Evolutionary conservation across 2,888 invertebrate species (phyloP), one percentile per base, ranked within the genome.

Genomic region (Amblyjoppa fuscipennis): DNA sequence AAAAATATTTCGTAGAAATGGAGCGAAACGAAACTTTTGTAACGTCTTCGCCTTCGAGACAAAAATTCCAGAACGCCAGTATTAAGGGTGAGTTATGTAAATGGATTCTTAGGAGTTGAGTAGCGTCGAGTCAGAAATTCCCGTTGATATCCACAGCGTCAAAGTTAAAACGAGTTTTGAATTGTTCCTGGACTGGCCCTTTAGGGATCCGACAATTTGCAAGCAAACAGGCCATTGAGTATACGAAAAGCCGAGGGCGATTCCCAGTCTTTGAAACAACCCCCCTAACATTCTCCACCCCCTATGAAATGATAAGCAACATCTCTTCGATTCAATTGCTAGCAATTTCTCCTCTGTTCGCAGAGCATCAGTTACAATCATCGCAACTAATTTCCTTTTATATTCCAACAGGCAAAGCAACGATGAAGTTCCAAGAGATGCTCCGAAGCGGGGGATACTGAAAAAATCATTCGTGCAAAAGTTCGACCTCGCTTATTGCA

Each of bases 141-240:
- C 28, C 59, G 28, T 59, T 59, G 25, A 28, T 25, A 28, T 28
- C 59, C 53, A 28, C 20, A 13, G 91, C 87, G 90, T 87, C 78
- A 84, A 91, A 92, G 90, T 92, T 92, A 90, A 92, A 92, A 90
- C 91, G 91, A 92, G 91, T 90, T 90, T 87, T 91, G 91, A 92
- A 92, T 92, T 91, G 92, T 90, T 92, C 85, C 89, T 5, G 11
- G 79, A 91, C 56, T 71, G 79, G 91, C 92, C 92, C 93, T 93
- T 93, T 92, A 92, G 92, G 90, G 87, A 89, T 91, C 81, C 87
- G 83, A n/a, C 90, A 92, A 93, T 92, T 93, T 93, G 92, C 92
- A 93, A 91, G 91, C 89, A 92, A 92, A 93, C 91, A 92, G 90
- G 87, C 90, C 91, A 91, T 92, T 91, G 92, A 90, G 85, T 61